Evolutionary conservation across 1,140 invertebrate genomes (phyloP).

Genomic region (Heliconius nattereri): DNA sequence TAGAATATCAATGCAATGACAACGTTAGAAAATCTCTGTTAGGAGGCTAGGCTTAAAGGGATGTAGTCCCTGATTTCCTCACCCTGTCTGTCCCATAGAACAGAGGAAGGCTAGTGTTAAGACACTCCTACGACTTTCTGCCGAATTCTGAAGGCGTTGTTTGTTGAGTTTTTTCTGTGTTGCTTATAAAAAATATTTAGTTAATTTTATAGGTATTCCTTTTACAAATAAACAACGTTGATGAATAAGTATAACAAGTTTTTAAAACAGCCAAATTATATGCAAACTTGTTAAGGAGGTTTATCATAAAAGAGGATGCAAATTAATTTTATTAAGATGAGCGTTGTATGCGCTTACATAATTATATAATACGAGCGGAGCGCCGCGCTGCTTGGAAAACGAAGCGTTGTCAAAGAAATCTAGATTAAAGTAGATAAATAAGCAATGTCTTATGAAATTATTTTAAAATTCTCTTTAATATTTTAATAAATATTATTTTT

Average conservation of each 20-base stretch:
- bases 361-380: slow-evolving; percentile 40
- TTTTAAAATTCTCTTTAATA: slow-evolving; percentile 24
- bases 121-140: too few species aligned
- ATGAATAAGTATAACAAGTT: neutral
- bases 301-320: slow-evolving; percentile 42
- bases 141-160: too few species aligned
- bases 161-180: too few species aligned
- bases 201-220: too few species aligned
- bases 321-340: slow-evolving; percentile 44
- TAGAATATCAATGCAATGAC: neutral
- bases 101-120: too few species aligned
- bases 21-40: neutral
- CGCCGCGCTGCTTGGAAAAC: slow-evolving; percentile 31
- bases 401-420: slow-evolving; percentile 37
- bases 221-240: too few species aligned
- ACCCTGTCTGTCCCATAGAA: too few species aligned
- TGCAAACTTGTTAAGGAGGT: slow-evolving; percentile 37
- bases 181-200: too few species aligned
- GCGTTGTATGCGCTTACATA: slow-evolving; percentile 46
- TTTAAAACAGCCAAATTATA: slow-evolving; percentile 28
- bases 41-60: too few species aligned
- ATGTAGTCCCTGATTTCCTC: too few species aligned
- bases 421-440: slow-evolving; percentile 36
- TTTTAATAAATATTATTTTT: neutral
- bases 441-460: slow-evolving; percentile 32